A percentile compares a stretch with the other conserved stretches of the same genome.
phyloP scores from a whole-genome alignment of 2,113 vertebrate genomes.

The Rattus norvegicus region DNA sequence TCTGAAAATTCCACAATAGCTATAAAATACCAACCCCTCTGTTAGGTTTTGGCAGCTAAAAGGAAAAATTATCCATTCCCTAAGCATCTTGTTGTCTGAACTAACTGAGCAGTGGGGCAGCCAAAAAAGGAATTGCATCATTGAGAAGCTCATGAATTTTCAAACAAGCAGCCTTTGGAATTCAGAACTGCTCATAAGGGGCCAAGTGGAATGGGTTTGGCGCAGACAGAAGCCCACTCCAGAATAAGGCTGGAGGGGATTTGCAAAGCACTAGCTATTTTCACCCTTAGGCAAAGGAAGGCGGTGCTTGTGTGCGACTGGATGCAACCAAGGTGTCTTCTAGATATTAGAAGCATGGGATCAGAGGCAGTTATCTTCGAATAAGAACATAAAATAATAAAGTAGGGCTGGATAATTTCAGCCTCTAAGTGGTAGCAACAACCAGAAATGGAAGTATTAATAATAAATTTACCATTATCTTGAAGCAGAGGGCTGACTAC shows the following conservation, averaged over 20 bases:
- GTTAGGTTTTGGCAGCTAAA: constrained; percentile 71
- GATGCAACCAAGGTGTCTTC: constrained; percentile 23
- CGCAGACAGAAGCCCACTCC: constrained; percentile 32
- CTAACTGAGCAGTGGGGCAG: constrained; percentile 72
- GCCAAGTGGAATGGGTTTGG: constrained; percentile 46
- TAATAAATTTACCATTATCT: constrained; percentile 4
- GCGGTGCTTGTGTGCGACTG: not conserved
- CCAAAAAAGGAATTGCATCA: constrained; percentile 73
- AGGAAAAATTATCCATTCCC: constrained; percentile 74
- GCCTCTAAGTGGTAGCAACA: not conserved
- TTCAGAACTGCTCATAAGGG: constrained; percentile 62
- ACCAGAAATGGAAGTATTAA: constrained; percentile 21
- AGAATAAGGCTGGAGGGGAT: not conserved
- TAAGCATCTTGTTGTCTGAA: constrained; percentile 76
- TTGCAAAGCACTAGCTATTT: constrained; percentile 16
- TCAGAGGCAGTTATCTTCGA: not conserved
- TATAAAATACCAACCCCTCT: constrained; percentile 68
- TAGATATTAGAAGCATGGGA: not conserved
- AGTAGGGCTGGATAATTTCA: not conserved
- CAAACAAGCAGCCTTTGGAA: constrained; percentile 77
- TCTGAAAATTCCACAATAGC: constrained; percentile 79
- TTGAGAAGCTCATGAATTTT: constrained; percentile 81
- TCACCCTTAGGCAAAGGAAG: constrained; percentile 8
- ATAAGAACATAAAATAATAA: constrained; percentile 33
- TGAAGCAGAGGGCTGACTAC: not conserved